phyloP scores from a whole-genome alignment of 2,113 vertebrate genomes.

The Rafetus swinhoei region DNA sequence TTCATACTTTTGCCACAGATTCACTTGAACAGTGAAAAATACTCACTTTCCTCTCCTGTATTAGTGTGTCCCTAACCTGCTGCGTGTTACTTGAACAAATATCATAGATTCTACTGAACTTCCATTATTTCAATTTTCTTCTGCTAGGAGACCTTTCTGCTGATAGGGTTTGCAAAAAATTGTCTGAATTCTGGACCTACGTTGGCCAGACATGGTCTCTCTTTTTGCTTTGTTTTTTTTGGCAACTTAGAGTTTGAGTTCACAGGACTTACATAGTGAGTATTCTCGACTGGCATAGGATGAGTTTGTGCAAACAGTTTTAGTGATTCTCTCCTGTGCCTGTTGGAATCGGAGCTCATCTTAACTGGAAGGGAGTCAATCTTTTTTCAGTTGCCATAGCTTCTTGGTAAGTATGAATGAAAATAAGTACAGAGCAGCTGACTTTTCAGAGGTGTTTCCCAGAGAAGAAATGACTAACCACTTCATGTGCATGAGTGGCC shows the following conservation, averaged over 20 bases:
- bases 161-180: neutral
- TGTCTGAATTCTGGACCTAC: neutral
- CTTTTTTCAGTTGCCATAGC: neutral
- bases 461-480: neutral
- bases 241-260: neutral
- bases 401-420: neutral
- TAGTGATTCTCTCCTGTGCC: neutral
- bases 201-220: neutral
- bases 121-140: neutral
- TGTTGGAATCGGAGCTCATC: neutral
- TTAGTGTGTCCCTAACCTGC: neutral
- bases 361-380: neutral
- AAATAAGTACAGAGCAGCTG: neutral
- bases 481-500: neutral
- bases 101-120: neutral
- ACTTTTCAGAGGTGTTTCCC: neutral
- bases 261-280: neutral
- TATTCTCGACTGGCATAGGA: neutral
- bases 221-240: neutral
- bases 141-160: neutral
- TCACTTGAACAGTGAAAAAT: neutral
- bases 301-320: neutral
- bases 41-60: neutral
- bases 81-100: neutral
- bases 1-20: neutral